Evolutionary conservation across 2,113 vertebrate genomes (phyloP).

Genomic region (Pandion haliaetus): DNA sequence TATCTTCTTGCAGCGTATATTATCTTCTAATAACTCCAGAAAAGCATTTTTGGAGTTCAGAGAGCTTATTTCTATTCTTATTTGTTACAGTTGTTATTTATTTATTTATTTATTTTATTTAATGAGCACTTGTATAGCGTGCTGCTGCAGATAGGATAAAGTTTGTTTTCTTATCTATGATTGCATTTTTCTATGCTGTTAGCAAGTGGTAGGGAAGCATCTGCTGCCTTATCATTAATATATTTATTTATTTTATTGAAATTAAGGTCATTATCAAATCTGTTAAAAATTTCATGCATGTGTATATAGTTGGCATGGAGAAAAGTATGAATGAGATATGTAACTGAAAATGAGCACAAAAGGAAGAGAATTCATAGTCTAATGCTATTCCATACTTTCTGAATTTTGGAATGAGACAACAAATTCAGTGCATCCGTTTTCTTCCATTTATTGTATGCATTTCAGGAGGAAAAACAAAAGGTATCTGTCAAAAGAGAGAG

Average conservation of each 20-base stretch:
- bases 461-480: background rate
- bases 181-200: background rate
- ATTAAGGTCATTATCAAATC: background rate
- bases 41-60: background rate
- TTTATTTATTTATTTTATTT: background rate
- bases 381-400: background rate
- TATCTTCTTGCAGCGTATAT: background rate
- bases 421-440: background rate
- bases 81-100: background rate
- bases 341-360: background rate
- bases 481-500: background rate
- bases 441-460: background rate
- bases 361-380: background rate
- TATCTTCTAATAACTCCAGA: background rate
- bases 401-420: background rate
- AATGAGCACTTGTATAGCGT: background rate
- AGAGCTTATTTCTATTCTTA: background rate
- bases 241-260: background rate
- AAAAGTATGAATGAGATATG: background rate
- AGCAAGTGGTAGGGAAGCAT: background rate
- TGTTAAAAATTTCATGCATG: background rate
- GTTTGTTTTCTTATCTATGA: background rate
- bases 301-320: background rate
- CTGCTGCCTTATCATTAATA: background rate
- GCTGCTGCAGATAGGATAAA: background rate